A percentile compares a stretch with the other conserved stretches of the same genome.
Conservation (phyloP, 2,888 invertebrate species). For the Meteorus colon region DNA sequence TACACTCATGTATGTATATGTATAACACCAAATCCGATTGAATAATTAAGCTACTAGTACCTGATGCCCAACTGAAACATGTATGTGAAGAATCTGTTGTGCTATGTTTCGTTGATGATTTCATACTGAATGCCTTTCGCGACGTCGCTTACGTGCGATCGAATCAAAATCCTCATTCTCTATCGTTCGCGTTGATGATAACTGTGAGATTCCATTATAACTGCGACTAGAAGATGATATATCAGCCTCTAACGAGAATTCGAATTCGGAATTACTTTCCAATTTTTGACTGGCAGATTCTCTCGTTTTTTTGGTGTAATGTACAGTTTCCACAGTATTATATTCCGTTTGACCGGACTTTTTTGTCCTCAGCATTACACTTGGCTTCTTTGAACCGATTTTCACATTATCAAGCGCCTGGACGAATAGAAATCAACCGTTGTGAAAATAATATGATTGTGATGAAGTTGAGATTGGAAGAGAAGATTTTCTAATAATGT, state of each 20-base stretch:
- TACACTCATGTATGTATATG: background rate
- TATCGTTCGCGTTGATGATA: background rate
- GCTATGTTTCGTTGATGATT: background rate
- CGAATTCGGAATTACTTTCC: background rate
- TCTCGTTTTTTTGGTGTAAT: background rate
- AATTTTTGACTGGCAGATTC: background rate
- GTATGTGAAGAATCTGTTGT: constrained; percentile 14
- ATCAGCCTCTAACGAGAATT: background rate
- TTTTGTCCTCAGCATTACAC: constrained; percentile 17
- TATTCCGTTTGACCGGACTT: constrained; percentile 25
- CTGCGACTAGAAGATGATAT: background rate
- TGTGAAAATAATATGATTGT: background rate
- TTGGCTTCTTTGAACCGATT: background rate
- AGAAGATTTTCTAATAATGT: background rate
- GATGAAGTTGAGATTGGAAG: background rate
- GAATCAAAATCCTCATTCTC: constrained; percentile 24
- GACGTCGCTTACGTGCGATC: constrained; percentile 40
- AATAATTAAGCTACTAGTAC: constrained; percentile 38
- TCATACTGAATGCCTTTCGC: background rate
- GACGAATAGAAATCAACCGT: background rate
- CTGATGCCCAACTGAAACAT: constrained; percentile 25
- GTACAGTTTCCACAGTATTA: constrained; percentile 10
- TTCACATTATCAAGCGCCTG: background rate
- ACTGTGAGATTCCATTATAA: background rate
- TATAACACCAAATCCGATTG: constrained; percentile 14